Evolutionary conservation across 2,113 vertebrate species (phyloP).

Genomic region (Ailurus styani): DNA sequence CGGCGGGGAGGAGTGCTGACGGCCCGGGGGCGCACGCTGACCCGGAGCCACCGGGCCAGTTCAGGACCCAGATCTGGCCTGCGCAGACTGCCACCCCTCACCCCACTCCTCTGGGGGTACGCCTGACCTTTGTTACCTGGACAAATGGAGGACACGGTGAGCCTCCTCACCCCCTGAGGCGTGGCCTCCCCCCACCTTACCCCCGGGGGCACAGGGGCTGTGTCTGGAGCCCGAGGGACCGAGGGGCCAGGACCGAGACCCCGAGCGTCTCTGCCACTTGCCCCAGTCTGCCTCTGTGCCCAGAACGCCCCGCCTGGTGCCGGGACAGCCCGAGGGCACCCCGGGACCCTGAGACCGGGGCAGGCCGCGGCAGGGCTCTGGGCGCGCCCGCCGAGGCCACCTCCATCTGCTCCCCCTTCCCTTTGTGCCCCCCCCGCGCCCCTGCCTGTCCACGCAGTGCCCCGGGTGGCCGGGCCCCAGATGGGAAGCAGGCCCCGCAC

Average conservation of each 20-base stretch:
- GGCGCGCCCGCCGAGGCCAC: neutral
- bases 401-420: neutral
- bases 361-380: fast-evolving
- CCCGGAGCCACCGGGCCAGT: neutral
- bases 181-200: neutral
- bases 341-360: neutral
- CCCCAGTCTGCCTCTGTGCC: neutral
- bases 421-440: neutral
- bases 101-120: neutral
- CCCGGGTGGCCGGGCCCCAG: neutral
- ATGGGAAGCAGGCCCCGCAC: too few relatives aligned
- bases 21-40: too few relatives aligned
- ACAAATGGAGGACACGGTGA: neutral
- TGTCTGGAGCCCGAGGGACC: neutral
- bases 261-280: neutral
- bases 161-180: fast-evolving
- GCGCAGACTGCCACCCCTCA: neutral
- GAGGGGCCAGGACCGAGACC: neutral
- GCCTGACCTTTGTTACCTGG: neutral
- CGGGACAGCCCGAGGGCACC: neutral
- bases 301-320: neutral
- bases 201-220: fast-evolving
- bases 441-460: neutral
- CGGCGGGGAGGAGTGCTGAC: neutral
- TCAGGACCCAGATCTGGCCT: neutral